These are phyloP conservation scores for Muraenolepis orangiensis DNA, from an alignment of 2,797 vertebrate genomes.

Conservation along the genomic window DNA sequence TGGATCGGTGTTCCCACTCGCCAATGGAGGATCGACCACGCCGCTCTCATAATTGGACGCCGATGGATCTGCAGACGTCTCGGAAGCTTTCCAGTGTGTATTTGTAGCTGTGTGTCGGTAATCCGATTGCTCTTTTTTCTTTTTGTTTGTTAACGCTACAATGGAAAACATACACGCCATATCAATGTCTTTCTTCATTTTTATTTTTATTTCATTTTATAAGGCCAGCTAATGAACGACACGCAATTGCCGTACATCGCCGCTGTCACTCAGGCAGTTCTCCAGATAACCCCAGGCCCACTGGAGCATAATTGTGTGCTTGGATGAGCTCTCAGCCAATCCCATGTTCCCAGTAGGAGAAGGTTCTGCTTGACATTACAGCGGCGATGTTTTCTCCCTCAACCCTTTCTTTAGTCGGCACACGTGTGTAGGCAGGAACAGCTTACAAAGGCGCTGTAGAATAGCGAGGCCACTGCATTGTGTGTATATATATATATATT, in stretches of 20 bases:
- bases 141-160: too few species aligned
- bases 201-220: too few species aligned
- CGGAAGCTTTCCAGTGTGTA: neutral
- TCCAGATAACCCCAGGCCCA: too few species aligned
- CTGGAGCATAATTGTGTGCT: neutral
- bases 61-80: neutral
- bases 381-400: too few species aligned
- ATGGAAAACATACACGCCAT: neutral
- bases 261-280: neutral
- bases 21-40: neutral
- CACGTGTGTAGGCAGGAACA: neutral
- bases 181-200: neutral
- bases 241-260: neutral
- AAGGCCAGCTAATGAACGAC: neutral
- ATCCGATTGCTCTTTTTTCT: neutral
- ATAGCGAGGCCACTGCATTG: too few species aligned
- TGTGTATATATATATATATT: too few species aligned
- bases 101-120: neutral
- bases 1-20: neutral
- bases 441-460: neutral
- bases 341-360: neutral
- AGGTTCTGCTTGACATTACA: neutral
- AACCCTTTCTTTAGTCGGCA: neutral
- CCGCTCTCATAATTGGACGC: neutral
- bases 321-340: neutral